Conservation (phyloP, 53 echinoderm and acorn worm genomes). For the Patiria pectinifera region DNA sequence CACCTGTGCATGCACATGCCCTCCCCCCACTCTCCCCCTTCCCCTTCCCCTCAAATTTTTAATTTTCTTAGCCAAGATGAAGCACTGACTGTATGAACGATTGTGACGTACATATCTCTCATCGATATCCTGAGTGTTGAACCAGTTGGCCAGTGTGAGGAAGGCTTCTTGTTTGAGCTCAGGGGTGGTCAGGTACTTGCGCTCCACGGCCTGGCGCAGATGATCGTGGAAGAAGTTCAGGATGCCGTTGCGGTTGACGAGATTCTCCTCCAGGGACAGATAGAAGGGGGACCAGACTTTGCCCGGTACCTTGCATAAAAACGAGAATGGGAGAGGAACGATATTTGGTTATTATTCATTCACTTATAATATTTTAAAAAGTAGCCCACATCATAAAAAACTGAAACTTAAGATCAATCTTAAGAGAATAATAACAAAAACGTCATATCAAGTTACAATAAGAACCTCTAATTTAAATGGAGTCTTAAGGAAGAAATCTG, state of each 20-base stretch:
- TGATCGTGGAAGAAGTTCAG: slow-evolving; percentile 98
- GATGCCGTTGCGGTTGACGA: slow-evolving; percentile 89
- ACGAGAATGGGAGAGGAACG: background rate
- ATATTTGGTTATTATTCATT: no score
- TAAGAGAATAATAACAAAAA: no score
- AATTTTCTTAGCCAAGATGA: no score
- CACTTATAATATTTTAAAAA: no score
- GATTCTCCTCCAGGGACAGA: slow-evolving; percentile 88
- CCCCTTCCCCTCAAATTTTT: no score
- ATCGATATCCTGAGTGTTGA: slow-evolving; percentile 82
- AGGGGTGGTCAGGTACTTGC: slow-evolving; percentile 81
- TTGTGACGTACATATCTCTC: slow-evolving; percentile 79
- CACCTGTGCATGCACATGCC: no score
- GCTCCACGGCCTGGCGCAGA: slow-evolving; percentile 88
- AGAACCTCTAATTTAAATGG: no score
- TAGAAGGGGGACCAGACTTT: slow-evolving; percentile 90
- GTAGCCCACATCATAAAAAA: no score
- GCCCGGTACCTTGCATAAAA: slow-evolving; percentile 67
- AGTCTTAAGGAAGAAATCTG: no score
- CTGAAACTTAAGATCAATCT: no score
- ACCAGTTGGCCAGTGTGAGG: slow-evolving; percentile 81
- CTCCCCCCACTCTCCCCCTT: no score
- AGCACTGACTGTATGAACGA: background rate
- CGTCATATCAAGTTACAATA: no score
- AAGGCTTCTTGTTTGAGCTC: slow-evolving; percentile 77